Conservation (phyloP, 1,140 invertebrate species). For the Globodera ellingtonae region DNA sequence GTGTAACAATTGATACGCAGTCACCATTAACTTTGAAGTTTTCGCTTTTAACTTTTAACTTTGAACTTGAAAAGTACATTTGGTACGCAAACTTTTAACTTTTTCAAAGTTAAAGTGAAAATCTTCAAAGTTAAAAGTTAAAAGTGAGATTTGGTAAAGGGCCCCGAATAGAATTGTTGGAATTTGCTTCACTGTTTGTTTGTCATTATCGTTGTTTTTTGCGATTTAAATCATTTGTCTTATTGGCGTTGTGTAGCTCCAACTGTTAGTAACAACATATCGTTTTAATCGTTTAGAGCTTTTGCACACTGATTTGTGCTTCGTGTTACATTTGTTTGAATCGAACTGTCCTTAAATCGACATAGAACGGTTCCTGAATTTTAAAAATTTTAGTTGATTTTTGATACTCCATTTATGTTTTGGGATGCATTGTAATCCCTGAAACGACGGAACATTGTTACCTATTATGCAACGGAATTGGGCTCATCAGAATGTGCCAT, state of each 20-base stretch:
- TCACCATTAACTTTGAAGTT: no score
- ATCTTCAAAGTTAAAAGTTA: no score
- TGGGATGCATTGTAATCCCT: neutral
- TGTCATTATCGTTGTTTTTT: neutral
- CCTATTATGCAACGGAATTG: constrained; percentile 29
- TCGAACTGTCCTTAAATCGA: neutral
- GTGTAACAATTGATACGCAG: no score
- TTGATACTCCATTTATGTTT: neutral
- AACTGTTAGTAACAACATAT: neutral
- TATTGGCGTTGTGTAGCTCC: constrained; percentile 4
- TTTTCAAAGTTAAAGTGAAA: no score
- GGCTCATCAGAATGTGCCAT: constrained; percentile 38
- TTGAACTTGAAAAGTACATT: no score
- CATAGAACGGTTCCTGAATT: neutral
- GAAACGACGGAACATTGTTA: no score
- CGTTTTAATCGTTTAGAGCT: no score
- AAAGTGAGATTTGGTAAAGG: no score
- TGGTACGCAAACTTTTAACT: no score
- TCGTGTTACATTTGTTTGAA: no score
- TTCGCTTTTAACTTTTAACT: no score
- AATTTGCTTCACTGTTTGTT: neutral
- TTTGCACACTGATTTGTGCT: no score
- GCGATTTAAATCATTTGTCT: neutral
- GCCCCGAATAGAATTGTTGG: neutral
- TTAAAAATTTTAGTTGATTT: neutral